Base-by-base conservation (phyloP, 2,888 invertebrate genomes). In the Noctua janthe region DNA sequence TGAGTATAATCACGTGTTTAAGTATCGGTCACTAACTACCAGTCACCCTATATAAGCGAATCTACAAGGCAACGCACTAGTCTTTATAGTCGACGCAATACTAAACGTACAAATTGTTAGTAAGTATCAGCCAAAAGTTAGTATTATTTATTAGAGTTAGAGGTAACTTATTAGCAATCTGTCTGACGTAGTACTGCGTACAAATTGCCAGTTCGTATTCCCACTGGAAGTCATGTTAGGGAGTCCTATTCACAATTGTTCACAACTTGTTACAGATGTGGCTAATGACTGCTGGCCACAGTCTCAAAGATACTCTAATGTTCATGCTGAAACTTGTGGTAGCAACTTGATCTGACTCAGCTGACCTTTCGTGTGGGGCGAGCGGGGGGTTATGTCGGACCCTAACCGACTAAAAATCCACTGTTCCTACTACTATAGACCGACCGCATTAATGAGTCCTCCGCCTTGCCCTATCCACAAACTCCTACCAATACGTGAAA, bases 161-260 rank as follows among this genome's bases (percentile, higher is more conserved):
- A 39, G 66, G n/a, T 71, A 43, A 70, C 70, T 82, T 73, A 69
- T 81, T 85, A 72, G 10, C n/a, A 51, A 85, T 80, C 71, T 80
- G 62, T 62, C 74, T 74, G 59, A 85, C 71, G 39, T 39, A 78
- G 69, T 51, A 66, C 64, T 66, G 71, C 23, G 74, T 71, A 72
- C 20, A 56, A 70, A 71, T 71, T 64, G 13, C 73, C 35, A 51
- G 56, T 51, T 35, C 64, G 13, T 15, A 51, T 71, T 85, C 81
- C 85, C 81, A n/a, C 15, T 62, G 71, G 62, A 69, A 49, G 35
- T 15, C 54, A 35, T 67, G 81, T 51, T 64, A 62, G 71, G 67
- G 62, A 56, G 23, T 78, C 20, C 51, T 35, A 62, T 54, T 81
- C 70, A 43, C 39, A 66, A 39, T 43, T 71, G 67, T 74, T 71